Evolutionary conservation across 2,888 invertebrate genomes (phyloP), one percentile per base, ranked within the genome.

Genomic region (Zootermopsis nevadensis): DNA sequence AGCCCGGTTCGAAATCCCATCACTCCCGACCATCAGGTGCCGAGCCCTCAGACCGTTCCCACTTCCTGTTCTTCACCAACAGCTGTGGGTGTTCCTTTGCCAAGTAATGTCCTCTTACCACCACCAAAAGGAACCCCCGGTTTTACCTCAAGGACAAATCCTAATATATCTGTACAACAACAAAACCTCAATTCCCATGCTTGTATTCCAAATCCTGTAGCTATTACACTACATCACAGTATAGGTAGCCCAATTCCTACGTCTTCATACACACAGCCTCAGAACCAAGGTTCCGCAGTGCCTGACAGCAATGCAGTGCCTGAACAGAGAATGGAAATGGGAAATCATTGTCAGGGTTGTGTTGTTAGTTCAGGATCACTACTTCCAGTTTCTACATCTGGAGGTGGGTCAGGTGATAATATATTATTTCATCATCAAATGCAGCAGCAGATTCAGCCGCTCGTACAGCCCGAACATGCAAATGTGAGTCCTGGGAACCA

Each of bases 391-490:
- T 55, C 77, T 22, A 24, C 55, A 53, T 48, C 53, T 53, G 53
- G 53, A 33, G 42, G 42, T 27, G 42, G 27, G 27, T 33, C 27
- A 22, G 79, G 79, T 24, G 81, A 81, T 27, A 81, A 66, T 42
- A 77, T 66, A 1, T 24, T 82, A 66, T 79, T 77, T 27, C 79
- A 82, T 30, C 81, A 82, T 67, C 66, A 60, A 74, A 94, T 95
- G 86, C 84, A 79, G 60, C 83, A 91, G 3, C 91, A 91, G 86
- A 90, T 91, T 82, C 90, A 89, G 85, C 87, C 90, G 67, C 90
- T 90, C 87, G 90, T 91, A 27, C 91, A 91, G 85, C 88, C 89
- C 76, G 91, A 83, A n/a, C 82, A 80, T 42, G 76, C 53, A 15
- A 66, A 27, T 35, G 22, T 66, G 19, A 84, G 66, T 22, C 74